Evolutionary conservation across 1,140 invertebrate genomes (phyloP).

Genomic region (Hirudo medicinalis): DNA sequence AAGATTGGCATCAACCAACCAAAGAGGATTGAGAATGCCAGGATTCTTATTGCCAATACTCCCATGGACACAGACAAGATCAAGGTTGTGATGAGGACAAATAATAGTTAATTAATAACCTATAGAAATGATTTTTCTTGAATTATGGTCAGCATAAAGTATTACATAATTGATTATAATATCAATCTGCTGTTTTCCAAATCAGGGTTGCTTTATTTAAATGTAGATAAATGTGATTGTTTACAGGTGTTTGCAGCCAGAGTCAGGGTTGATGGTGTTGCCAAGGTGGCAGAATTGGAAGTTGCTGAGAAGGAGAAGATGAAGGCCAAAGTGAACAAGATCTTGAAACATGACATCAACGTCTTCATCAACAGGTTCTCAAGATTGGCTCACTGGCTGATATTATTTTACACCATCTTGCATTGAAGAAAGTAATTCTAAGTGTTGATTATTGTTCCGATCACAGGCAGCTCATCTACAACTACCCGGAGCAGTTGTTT

Average conservation of each 20-base stretch:
- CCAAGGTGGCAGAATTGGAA: conserved; percentile 95
- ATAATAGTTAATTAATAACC: no score
- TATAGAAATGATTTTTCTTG: no score
- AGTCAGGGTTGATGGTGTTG: conserved; percentile 90
- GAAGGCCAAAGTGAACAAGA: conserved; percentile 98
- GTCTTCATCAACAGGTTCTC: conserved; percentile 88
- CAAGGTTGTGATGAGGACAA: conserved; percentile 49
- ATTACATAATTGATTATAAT: background rate
- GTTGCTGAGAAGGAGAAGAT: conserved; percentile 97
- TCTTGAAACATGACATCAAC: conserved; percentile 85
- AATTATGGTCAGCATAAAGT: no score
- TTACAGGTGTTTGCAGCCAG: conserved; percentile 78
- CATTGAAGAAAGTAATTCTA: no score
- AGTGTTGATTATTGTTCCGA: no score
- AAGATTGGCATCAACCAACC: conserved; percentile 82
- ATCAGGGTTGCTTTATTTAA: background rate
- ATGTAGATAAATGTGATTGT: background rate
- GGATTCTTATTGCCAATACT: conserved; percentile 97
- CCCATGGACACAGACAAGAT: conserved; percentile 99
- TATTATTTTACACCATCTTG: no score
- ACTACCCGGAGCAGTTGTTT: conserved; percentile 98
- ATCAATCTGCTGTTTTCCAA: background rate
- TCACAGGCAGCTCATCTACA: conserved; percentile 89
- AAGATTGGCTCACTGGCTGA: no score
- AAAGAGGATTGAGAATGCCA: conserved; percentile 75